Percentiles rank a stretch among this genome's conserved stretches.
Conservation (phyloP, 2,113 vertebrate species). For the Psephotus haematonotus region DNA sequence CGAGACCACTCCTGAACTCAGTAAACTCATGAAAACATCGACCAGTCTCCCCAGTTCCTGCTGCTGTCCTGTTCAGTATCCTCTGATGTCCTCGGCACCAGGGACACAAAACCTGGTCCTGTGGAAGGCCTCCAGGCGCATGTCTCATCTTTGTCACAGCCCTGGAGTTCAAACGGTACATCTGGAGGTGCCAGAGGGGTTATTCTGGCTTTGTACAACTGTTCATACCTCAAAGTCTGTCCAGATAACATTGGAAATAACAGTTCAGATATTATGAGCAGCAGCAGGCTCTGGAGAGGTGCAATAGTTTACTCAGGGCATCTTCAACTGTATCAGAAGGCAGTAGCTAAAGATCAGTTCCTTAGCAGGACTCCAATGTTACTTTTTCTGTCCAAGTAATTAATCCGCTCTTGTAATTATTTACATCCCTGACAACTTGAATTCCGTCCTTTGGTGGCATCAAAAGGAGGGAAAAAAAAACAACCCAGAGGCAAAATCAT, state of each 20-base stretch:
- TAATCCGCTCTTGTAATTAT: neutral
- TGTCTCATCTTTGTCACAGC: neutral
- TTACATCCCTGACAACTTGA: neutral
- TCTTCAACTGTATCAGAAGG: neutral
- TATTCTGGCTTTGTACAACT: neutral
- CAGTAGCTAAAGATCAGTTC: neutral
- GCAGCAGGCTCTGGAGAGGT: neutral
- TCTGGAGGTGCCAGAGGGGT: neutral
- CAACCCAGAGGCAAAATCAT: neutral
- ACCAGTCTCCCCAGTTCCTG: conserved; percentile 27
- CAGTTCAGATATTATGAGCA: neutral
- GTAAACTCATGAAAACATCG: conserved; percentile 66
- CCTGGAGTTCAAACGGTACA: neutral
- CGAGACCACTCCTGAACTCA: conserved; percentile 56
- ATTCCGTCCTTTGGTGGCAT: neutral
- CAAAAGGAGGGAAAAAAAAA: neutral
- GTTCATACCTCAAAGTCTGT: neutral
- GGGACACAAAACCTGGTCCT: neutral
- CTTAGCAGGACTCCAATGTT: neutral
- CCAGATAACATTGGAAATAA: neutral
- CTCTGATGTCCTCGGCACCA: neutral
- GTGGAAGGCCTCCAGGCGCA: neutral
- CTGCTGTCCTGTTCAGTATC: neutral
- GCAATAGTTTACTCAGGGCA: neutral
- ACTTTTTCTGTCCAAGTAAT: neutral